Base-by-base conservation (phyloP, 1,140 invertebrate genomes). In the Drosophila teissieri region DNA sequence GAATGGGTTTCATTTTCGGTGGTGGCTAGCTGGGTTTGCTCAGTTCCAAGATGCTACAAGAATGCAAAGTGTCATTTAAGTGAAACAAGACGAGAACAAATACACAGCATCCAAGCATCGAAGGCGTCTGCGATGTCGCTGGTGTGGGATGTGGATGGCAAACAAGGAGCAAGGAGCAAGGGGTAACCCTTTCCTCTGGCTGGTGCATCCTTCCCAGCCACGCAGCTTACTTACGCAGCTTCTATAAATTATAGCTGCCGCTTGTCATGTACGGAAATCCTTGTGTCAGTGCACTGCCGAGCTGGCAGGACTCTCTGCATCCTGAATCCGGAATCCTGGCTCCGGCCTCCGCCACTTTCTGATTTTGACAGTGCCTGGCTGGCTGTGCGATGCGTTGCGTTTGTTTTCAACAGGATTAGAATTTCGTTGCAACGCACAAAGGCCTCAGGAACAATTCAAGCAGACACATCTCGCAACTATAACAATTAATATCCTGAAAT, bases 161-260 rank as follows among this genome's bases (percentile, higher is more conserved):
- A 37, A 37, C 44, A 40, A 12, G 44, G 27, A 40, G 24, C 62
- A 45, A 36, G 27, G 11, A 45, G 14, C 53, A 64, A 57, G 36
- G 36, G 12, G 36, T 1, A 4, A 14, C 37, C 34, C 67, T 49
- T 58, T 48, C 60, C 19, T 7, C 39, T 44, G 44, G 39, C 22
- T 39, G 37, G 39, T 63, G 61, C 77, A 85, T 74, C 83, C 83
- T 74, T 79, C 74, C 72, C 72, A 73, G 61, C 73, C 63, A 80
- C 73, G 84, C 80, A 88, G 80, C 84, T 80, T 90, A 81, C 72
- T 77, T 88, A 88, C 82, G 73, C 78, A 82, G 83, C 77, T 69
- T 88, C 85, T 84, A 90, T 89, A 89, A 89, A 89, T 89, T 89
- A 89, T 89, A 89, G 84, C 84, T 89, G 80, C 85, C 88, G 84